phyloP scores from a whole-genome alignment of 2,113 vertebrate species.

The Conger conger region DNA sequence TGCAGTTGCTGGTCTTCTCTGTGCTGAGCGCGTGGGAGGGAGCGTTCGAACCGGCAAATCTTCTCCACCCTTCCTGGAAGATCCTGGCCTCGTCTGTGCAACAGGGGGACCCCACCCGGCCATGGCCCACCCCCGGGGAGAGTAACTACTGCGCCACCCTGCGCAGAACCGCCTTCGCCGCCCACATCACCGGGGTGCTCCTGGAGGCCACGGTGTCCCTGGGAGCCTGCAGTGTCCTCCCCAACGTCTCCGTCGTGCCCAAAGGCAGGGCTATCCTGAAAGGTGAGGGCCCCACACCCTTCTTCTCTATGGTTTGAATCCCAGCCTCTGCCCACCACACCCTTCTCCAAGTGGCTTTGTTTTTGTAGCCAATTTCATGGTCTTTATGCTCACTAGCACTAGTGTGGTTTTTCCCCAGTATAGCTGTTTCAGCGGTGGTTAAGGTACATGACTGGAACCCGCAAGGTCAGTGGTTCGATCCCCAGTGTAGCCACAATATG shows the following conservation, averaged over 20 bases:
- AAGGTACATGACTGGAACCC: too few relatives aligned
- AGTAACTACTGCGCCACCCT: conserved; percentile 67
- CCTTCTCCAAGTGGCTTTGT: too few relatives aligned
- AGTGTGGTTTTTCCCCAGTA: too few relatives aligned
- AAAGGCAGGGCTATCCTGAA: conserved; percentile 76
- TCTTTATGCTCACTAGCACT: too few relatives aligned
- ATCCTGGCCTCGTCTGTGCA: conserved; percentile 42
- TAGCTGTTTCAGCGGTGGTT: too few relatives aligned
- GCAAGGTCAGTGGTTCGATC: too few relatives aligned
- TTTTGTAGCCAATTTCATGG: too few relatives aligned
- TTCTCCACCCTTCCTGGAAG: conserved; percentile 56
- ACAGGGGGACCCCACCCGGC: conserved; percentile 45
- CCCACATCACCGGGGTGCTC: conserved; percentile 72
- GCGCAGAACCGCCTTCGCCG: conserved; percentile 70
- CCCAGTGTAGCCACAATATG: too few relatives aligned
- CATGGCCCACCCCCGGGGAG: conserved; percentile 41
- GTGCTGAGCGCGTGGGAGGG: conserved; percentile 55
- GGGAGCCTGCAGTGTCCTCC: conserved; percentile 72
- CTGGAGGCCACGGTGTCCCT: conserved; percentile 74
- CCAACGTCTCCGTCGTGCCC: conserved; percentile 68
- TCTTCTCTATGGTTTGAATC: too few relatives aligned
- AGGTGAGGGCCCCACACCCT: conserved; percentile 48
- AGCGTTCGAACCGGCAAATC: conserved; percentile 43
- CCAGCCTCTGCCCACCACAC: too few relatives aligned
- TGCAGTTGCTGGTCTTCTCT: conserved; percentile 67